Evolutionary conservation across 2,888 invertebrate species (phyloP), one percentile per base, ranked within the genome.

Genomic region (Tethea ocularis): DNA sequence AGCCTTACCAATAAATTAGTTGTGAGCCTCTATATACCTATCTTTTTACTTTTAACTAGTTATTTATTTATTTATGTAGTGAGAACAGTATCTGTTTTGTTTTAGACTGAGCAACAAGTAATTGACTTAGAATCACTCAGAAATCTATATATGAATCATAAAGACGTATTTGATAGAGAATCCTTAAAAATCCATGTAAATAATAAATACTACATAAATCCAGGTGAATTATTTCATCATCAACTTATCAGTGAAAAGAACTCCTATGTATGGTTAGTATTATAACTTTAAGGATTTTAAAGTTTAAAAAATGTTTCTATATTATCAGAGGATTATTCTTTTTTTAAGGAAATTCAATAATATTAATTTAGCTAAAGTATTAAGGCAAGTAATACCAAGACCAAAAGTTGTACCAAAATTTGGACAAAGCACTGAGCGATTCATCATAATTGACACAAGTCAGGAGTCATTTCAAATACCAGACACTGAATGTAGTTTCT

Each of bases 401-500:
- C 96, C 97, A 1, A 85, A 89, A 63, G 95, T 95, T 72, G 94
- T 97, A 41, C 95, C 96, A 41, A 95, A 95, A 84, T 95, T 96
- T 86, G 96, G 96, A 8, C 95, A 96, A 75, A 96, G 96, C 72
- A 94, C 96, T 56, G 97, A 98, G 83, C 95, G 97, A 77, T 97
- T 94, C 85, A 93, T 97, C 60, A 94, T 98, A 57, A 96, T 97
- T 80, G 96, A 96, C 71, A 92, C 95, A 38, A 94, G 94, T 76
- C 94, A 96, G 58, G 89, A 93, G 24, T 86, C 93, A 26, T 97
- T 97, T 78, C 83, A 88, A 63, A 86, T 97, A 83, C 97, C 97
- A 11, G 95, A 96, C 74, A 96, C 97, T 13, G 97, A 97, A 84
- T 97, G 97, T 80, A 96, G 96, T 71, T 96, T 96, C 84, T 95